Percentiles rank a stretch among this genome's conserved stretches.
Conservation (phyloP, 2,797 vertebrate genomes). For the Leuciscus waleckii region DNA sequence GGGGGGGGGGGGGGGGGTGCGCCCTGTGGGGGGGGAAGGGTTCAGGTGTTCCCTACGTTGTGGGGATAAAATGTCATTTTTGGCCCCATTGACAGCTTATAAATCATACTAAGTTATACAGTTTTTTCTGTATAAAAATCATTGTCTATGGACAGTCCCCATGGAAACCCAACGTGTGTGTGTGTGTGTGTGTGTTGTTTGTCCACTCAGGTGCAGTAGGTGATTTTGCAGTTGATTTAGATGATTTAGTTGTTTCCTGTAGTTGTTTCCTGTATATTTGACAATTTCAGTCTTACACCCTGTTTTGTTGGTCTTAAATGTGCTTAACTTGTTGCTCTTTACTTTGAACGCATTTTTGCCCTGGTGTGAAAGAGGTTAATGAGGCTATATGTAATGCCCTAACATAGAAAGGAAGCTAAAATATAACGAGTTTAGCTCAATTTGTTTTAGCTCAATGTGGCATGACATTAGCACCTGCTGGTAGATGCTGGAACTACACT, state of each 20-base stretch:
- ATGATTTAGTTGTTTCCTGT: too few species aligned
- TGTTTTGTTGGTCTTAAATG: background rate
- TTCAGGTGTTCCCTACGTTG: too few species aligned
- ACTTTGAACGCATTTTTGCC: background rate
- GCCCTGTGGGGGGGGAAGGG: too few species aligned
- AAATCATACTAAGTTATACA: too few species aligned
- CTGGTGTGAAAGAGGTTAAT: background rate
- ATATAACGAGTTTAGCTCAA: background rate
- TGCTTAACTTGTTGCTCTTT: background rate
- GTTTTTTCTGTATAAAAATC: too few species aligned
- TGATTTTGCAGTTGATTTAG: too few species aligned
- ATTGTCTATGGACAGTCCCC: too few species aligned
- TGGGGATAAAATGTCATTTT: background rate
- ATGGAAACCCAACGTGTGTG: too few species aligned
- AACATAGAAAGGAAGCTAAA: background rate
- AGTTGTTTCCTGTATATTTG: background rate
- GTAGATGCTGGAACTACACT: background rate
- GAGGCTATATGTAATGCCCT: background rate
- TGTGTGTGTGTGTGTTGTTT: background rate
- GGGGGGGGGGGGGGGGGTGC: too few species aligned
- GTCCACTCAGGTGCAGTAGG: background rate
- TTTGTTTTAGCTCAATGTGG: background rate
- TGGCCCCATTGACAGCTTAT: too few species aligned
- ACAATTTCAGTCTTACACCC: background rate
- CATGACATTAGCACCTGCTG: background rate